These are phyloP conservation scores for Enteromius argenteus DNA, from an alignment of 2,797 vertebrate genomes.

Conservation along the genomic window DNA sequence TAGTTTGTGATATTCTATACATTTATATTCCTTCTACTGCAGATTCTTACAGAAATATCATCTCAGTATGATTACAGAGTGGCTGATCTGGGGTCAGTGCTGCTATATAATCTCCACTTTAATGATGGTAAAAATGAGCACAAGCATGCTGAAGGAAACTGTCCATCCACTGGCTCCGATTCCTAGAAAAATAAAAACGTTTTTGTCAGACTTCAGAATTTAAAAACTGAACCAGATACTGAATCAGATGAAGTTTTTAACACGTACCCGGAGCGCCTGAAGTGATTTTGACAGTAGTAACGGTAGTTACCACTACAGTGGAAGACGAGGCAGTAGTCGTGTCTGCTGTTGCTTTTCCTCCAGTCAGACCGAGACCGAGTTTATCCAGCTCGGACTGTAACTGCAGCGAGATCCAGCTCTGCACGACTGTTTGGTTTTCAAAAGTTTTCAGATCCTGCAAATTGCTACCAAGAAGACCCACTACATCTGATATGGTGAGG, in stretches of 20 bases:
- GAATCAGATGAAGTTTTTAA: background rate
- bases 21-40: background rate
- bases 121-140: constrained; percentile 9
- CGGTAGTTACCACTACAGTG: background rate
- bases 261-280: background rate
- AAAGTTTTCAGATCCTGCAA: constrained; percentile 40
- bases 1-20: background rate
- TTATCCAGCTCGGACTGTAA: constrained; percentile 41
- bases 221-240: background rate
- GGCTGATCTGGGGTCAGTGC: background rate
- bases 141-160: constrained; percentile 2
- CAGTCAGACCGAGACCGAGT: constrained; percentile 11
- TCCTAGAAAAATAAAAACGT: background rate
- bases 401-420: constrained; percentile 34
- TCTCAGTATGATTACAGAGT: background rate
- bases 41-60: background rate
- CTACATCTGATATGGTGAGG: constrained; percentile 37
- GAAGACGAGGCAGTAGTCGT: fast-evolving
- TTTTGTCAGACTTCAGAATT: background rate
- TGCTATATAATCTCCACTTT: background rate
- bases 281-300: background rate
- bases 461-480: constrained; percentile 46
- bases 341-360: constrained; percentile 33
- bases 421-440: constrained; percentile 16
- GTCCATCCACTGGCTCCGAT: background rate